Percentiles rank a stretch among this genome's conserved stretches.
These are phyloP conservation scores for Hybos culiciformis DNA, from an alignment of 2,888 invertebrate genomes.

Conservation along the genomic window DNA sequence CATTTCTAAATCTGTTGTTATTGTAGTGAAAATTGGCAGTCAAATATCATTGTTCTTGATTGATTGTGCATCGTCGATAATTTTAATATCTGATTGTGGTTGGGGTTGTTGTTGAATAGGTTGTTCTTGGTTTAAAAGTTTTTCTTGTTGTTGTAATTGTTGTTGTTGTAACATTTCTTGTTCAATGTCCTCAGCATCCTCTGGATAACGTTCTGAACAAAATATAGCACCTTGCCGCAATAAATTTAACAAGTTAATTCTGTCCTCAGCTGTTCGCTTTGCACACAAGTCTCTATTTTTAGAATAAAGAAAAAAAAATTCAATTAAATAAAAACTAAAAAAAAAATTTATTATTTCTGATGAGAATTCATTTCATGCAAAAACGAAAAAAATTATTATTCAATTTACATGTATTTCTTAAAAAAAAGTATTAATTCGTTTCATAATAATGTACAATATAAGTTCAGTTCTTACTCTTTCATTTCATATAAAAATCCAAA, in stretches of 20 bases:
- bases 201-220: constrained; percentile 33
- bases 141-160: constrained; percentile 13
- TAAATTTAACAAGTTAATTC: constrained; percentile 68
- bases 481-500: too few species aligned
- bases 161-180: constrained; percentile 24
- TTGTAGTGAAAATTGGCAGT: constrained; percentile 33
- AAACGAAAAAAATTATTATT: too few species aligned
- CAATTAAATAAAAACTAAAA: too few species aligned
- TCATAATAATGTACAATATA: too few species aligned
- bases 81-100: constrained; percentile 5
- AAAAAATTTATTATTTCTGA: too few species aligned
- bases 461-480: too few species aligned
- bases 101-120: constrained; percentile 4
- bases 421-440: too few species aligned
- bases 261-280: constrained; percentile 75
- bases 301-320: constrained; percentile 4
- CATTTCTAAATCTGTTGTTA: constrained; percentile 26
- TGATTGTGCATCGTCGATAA: not conserved
- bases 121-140: constrained; percentile 9
- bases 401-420: too few species aligned
- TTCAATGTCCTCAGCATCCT: constrained; percentile 33
- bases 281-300: constrained; percentile 53
- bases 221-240: constrained; percentile 37
- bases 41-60: constrained; percentile 25
- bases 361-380: too few species aligned